Evolutionary conservation across 1,140 invertebrate genomes (phyloP).

Genomic region (Drosophila arawakana): DNA sequence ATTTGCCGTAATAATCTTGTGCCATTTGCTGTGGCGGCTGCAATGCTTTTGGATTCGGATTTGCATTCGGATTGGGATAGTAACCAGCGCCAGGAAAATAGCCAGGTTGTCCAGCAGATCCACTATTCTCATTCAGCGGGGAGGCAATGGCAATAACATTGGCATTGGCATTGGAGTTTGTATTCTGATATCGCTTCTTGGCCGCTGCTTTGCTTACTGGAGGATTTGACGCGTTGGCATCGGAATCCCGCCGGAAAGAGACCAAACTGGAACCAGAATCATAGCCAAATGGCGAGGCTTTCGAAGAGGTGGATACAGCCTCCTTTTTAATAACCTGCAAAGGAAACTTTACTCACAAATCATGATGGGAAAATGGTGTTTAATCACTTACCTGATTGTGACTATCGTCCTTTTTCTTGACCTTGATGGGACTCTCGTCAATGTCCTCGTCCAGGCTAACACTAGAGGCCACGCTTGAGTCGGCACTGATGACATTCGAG

Average conservation of each 20-base stretch:
- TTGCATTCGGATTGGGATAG: slow-evolving; percentile 68
- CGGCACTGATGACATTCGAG: slow-evolving; percentile 83
- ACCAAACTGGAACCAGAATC: slow-evolving; percentile 67
- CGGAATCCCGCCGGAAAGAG: slow-evolving; percentile 75
- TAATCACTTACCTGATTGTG: slow-evolving; percentile 65
- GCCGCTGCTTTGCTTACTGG: slow-evolving; percentile 40
- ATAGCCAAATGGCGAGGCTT: slow-evolving; percentile 74
- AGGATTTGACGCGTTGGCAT: slow-evolving; percentile 53
- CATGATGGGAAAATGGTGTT: background rate
- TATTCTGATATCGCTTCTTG: slow-evolving; percentile 72
- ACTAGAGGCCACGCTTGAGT: slow-evolving; percentile 84
- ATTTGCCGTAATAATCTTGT: slow-evolving; percentile 81
- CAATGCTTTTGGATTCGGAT: slow-evolving; percentile 53
- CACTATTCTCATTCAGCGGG: slow-evolving; percentile 46
- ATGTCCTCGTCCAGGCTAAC: slow-evolving; percentile 82
- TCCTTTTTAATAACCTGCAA: slow-evolving; percentile 80
- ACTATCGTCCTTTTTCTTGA: slow-evolving; percentile 82
- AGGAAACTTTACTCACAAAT: background rate
- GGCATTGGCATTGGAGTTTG: slow-evolving; percentile 54
- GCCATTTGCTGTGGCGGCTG: slow-evolving; percentile 64
- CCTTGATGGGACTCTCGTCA: slow-evolving; percentile 81
- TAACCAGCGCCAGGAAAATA: slow-evolving; percentile 69
- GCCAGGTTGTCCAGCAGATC: slow-evolving; percentile 28
- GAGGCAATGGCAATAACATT: slow-evolving; percentile 38
- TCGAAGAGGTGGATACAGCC: slow-evolving; percentile 80